A percentile compares a stretch with the other conserved stretches of the same genome.
Evolutionary conservation across 2,888 invertebrate species (phyloP).

Genomic region (Polyploca ridens): DNA sequence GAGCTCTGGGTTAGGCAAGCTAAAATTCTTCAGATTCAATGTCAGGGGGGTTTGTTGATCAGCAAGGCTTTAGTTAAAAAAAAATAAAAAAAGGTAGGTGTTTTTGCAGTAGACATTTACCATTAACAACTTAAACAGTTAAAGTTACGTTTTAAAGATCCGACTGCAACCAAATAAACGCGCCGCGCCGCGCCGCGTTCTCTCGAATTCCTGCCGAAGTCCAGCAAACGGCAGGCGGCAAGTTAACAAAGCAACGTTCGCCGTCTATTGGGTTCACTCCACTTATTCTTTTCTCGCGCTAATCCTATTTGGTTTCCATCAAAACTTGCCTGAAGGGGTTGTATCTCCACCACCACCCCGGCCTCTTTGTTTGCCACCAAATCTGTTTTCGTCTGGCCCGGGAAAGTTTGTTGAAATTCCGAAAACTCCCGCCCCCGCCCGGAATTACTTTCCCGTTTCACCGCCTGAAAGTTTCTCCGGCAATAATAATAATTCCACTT

Average conservation of each 20-base stretch:
- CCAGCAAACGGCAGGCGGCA: conserved; percentile 32
- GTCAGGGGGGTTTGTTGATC: too few relatives aligned
- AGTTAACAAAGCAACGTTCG: conserved; percentile 57
- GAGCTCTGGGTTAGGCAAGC: too few relatives aligned
- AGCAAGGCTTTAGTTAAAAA: too few relatives aligned
- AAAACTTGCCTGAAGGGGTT: conserved; percentile 78
- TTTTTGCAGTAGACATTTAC: conserved; percentile 39
- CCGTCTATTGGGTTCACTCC: conserved; percentile 57
- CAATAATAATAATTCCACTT: conserved; percentile 80
- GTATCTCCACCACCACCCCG: conserved; percentile 40
- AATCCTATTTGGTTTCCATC: conserved; percentile 83
- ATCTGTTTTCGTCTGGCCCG: conserved; percentile 79
- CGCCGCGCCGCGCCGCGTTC: neutral
- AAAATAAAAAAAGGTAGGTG: neutral
- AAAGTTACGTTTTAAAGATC: conserved; percentile 46
- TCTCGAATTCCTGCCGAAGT: neutral
- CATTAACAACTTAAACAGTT: conserved; percentile 51
- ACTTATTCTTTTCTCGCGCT: conserved; percentile 76
- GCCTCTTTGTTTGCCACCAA: conserved; percentile 76
- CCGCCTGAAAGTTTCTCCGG: conserved; percentile 67
- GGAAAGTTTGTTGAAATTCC: conserved; percentile 71
- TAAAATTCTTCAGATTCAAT: too few relatives aligned
- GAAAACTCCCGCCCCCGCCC: conserved; percentile 57
- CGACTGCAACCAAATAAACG: conserved; percentile 26
- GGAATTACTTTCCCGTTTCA: conserved; percentile 81